These are phyloP conservation scores for Silurus meridionalis DNA, from an alignment of 2,113 vertebrate species.

Conservation along the genomic window DNA sequence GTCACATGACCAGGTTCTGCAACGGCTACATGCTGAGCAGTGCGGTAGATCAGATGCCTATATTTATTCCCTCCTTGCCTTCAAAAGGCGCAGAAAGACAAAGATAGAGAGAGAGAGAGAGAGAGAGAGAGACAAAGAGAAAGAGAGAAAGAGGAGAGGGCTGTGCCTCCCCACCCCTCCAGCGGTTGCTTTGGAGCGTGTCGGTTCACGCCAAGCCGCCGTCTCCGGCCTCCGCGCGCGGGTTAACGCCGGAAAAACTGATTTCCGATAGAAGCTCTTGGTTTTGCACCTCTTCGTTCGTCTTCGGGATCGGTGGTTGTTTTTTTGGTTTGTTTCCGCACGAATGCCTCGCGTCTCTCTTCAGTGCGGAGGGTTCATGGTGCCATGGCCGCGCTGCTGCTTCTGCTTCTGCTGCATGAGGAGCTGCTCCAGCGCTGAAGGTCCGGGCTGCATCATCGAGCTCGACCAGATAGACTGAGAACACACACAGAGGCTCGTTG, in stretches of 20 bases:
- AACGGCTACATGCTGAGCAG: slow-evolving; percentile 77
- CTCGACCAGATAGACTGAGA: slow-evolving; percentile 98
- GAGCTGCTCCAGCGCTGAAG: slow-evolving; percentile 98
- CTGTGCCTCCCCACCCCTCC: slow-evolving; percentile 73
- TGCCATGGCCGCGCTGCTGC: slow-evolving; percentile 92
- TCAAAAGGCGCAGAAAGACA: slow-evolving; percentile 71
- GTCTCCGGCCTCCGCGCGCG: slow-evolving; percentile 87
- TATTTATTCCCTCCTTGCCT: slow-evolving; percentile 75
- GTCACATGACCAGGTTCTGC: slow-evolving; percentile 65
- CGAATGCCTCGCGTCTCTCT: slow-evolving; percentile 69
- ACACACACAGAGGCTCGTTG: not conserved
- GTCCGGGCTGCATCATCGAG: slow-evolving; percentile 98
- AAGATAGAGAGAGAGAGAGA: slow-evolving; percentile 46
- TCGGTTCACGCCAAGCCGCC: slow-evolving; percentile 57
- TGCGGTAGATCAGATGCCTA: slow-evolving; percentile 80
- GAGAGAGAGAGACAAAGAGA: no score
- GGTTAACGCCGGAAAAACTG: slow-evolving; percentile 67
- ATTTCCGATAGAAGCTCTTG: slow-evolving; percentile 68
- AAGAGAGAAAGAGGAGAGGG: slow-evolving; percentile 69
- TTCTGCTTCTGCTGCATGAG: slow-evolving; percentile 99
- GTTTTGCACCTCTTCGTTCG: slow-evolving; percentile 60
- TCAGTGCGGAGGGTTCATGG: slow-evolving; percentile 99
- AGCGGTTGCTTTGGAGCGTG: slow-evolving; percentile 66
- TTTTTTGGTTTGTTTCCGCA: slow-evolving; percentile 52
- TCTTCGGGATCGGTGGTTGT: slow-evolving; percentile 44